phyloP scores from a whole-genome alignment of 23 tunicate species.

The Phallusia fumigata region DNA sequence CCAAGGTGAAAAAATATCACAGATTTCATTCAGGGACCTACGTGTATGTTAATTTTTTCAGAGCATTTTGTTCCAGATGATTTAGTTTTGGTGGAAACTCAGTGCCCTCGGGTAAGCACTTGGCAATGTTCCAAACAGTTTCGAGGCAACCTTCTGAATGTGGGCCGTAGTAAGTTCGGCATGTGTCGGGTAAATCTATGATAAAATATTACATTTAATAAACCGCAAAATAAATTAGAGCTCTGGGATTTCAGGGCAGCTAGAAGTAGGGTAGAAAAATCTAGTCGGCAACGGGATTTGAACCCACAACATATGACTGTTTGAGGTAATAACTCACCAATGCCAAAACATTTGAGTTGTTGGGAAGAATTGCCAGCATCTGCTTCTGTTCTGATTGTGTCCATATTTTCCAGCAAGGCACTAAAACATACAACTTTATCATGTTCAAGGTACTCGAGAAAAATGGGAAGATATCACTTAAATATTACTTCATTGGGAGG shows the following conservation, averaged over 20 bases:
- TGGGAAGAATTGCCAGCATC: not conserved
- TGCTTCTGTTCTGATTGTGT: not conserved
- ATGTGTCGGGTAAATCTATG: conserved; percentile 1
- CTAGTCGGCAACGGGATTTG: too few species aligned
- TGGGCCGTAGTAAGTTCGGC: not conserved
- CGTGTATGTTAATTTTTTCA: not conserved
- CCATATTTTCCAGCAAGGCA: not conserved
- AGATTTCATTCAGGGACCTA: not conserved
- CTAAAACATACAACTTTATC: not conserved
- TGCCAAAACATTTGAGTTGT: not conserved
- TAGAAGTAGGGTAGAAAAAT: too few species aligned
- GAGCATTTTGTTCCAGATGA: not conserved
- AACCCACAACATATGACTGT: too few species aligned
- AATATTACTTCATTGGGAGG: too few species aligned
- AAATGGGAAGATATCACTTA: too few species aligned
- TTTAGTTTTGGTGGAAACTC: conserved; percentile 14
- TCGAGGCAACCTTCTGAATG: conserved; percentile 14
- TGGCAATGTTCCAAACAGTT: conserved; percentile 7
- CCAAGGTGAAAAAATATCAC: too few species aligned
- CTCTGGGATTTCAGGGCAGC: too few species aligned
- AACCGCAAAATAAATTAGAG: too few species aligned
- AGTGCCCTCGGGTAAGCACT: not conserved
- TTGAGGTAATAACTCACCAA: not conserved
- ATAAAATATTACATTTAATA: not conserved
- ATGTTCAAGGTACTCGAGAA: too few species aligned